Conservation (phyloP, 2,888 invertebrate species). For the Thalpophila matura region DNA sequence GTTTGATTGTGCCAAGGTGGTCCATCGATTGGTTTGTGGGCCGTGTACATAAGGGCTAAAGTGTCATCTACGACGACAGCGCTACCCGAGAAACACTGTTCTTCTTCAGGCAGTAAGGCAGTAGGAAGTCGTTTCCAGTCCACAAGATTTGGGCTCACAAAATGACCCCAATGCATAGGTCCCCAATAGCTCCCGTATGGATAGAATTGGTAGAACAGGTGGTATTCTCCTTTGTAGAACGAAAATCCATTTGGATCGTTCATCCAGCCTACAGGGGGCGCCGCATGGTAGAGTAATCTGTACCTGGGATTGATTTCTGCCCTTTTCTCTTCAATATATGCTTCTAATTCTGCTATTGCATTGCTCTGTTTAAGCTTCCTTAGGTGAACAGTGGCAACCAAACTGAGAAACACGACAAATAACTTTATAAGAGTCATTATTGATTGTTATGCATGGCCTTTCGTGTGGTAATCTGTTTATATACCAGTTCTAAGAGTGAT, state of each 20-base stretch:
- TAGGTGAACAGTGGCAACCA: constrained; percentile 62
- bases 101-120: constrained; percentile 85
- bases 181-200: constrained; percentile 86
- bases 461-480: constrained; percentile 38
- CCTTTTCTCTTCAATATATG: constrained; percentile 78
- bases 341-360: constrained; percentile 68
- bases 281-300: constrained; percentile 81
- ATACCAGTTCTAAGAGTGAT: constrained; percentile 48
- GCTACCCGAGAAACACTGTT: constrained; percentile 87
- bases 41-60: constrained; percentile 84
- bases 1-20: constrained; percentile 79
- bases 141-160: constrained; percentile 83
- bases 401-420: constrained; percentile 57
- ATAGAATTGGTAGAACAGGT: constrained; percentile 89
- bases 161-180: constrained; percentile 91
- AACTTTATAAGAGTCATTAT: constrained; percentile 45
- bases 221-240: constrained; percentile 86
- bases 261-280: constrained; percentile 89
- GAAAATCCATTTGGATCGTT: constrained; percentile 91
- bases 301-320: constrained; percentile 79
- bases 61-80: constrained; percentile 80
- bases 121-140: constrained; percentile 87
- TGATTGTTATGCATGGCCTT: constrained; percentile 18
- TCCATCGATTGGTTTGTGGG: constrained; percentile 66
- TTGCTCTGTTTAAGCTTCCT: constrained; percentile 63